Evolutionary conservation across 2,113 vertebrate species (phyloP), one percentile per base, ranked within the genome.

Genomic region (Chlorodrepanis virens): DNA sequence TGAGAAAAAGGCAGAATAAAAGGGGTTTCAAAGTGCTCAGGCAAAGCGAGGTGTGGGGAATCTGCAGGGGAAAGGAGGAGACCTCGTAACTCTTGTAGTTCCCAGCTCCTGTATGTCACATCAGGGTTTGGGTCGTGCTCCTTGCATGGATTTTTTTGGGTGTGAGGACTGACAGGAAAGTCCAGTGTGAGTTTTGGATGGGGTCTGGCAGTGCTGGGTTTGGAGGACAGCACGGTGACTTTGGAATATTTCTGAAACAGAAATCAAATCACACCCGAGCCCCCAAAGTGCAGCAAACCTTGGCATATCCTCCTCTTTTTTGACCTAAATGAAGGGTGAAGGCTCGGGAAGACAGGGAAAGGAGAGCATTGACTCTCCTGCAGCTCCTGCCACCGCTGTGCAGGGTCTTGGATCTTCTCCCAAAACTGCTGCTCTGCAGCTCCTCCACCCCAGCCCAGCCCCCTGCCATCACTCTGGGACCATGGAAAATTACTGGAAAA

Each of bases 381-480:
- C 23, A 39, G 29, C 47, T 74, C n/a, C 29, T 83, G 29, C 17
- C 35, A 82, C 40, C 1, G 0, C 2, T 0, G 6, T 1, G 23
- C 47, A 6, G 9, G 22, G 21, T n/a, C 33, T 84, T 24, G 12
- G 33, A 12, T 31, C n/a, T 24, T 24, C 40, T 72, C 59, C 78
- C 67, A 27, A 12, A 76, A 12, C 31, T 3, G 5, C 17, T 13
- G 27, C 39, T 20, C 10, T 50, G 35, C 23, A 39, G 11, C 13
- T 84, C 44, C 57, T 90, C 16, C 59, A 52, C 5, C 1, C 19
- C 7, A 3, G 5, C 1, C 19, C 6, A 3, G 21, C 17, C 28
- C 64, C 16, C 11, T 5, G 2, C 63, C 60, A 42, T 7, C 14
- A 2, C 42, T 3, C 31, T 57, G 50, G 37, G 37, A 61, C 45